phyloP scores from a whole-genome alignment of 2,113 vertebrate genomes.

The Neogale vison region DNA sequence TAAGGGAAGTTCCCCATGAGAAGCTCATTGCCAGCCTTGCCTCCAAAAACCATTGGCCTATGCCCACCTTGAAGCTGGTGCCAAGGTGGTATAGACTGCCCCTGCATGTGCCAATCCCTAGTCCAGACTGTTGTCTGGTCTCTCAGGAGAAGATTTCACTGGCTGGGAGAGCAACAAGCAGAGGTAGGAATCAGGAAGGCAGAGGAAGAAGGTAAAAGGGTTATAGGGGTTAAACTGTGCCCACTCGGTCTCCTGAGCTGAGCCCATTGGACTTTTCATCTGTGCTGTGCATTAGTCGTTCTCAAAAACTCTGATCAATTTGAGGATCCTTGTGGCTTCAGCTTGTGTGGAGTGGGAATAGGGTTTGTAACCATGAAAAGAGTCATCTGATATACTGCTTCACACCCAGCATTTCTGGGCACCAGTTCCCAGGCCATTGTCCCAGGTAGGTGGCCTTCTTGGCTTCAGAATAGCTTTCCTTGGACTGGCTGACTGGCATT shows the following conservation, averaged over 20 bases:
- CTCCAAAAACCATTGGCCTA: not conserved
- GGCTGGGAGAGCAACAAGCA: not conserved
- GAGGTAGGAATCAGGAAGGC: not conserved
- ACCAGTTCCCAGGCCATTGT: constrained; percentile 4
- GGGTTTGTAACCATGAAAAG: not conserved
- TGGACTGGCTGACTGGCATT: not conserved
- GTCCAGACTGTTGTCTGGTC: not conserved
- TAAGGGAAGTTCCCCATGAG: not conserved
- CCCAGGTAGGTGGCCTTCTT: constrained; percentile 30
- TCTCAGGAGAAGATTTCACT: not conserved
- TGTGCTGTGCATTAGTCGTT: not conserved
- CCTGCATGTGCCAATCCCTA: not conserved
- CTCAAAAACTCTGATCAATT: not conserved
- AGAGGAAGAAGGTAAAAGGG: not conserved
- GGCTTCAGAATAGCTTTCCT: not conserved
- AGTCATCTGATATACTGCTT: not conserved
- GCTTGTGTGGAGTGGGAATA: not conserved
- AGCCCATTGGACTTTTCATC: not conserved
- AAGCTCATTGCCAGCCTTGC: not conserved
- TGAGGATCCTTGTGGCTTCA: not conserved
- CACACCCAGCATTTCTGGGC: constrained; percentile 18
- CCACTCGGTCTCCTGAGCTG: not conserved
- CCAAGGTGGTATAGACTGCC: not conserved
- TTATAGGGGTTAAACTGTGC: not conserved
- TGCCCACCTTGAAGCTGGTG: not conserved